A percentile compares a stretch with the other conserved stretches of the same genome.
phyloP scores from a whole-genome alignment of 2,113 vertebrate genomes.

The Acrocephalus arundinaceus region DNA sequence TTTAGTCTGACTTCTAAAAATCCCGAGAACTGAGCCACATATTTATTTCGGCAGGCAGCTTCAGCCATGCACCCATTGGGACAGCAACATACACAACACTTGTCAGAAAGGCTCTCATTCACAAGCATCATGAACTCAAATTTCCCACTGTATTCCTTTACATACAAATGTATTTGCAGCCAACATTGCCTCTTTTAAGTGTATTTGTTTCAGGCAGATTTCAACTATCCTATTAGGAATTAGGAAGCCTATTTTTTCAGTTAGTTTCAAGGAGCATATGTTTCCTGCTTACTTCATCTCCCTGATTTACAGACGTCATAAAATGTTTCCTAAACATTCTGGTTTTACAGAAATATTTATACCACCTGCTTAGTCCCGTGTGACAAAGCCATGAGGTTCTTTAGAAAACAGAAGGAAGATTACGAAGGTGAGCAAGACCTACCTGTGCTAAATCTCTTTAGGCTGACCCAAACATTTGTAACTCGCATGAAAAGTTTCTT shows the following conservation, averaged over 20 bases:
- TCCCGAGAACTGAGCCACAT: neutral
- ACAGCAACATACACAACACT: neutral
- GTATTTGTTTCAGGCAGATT: neutral
- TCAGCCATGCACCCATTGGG: neutral
- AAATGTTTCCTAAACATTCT: neutral
- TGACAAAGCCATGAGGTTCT: neutral
- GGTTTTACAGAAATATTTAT: neutral
- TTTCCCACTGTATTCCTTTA: neutral
- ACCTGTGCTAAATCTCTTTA: neutral
- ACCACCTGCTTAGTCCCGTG: neutral
- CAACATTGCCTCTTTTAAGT: neutral
- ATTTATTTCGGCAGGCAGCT: neutral
- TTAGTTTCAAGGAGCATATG: neutral
- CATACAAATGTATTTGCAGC: fast-evolving
- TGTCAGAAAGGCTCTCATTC: neutral
- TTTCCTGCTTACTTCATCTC: neutral
- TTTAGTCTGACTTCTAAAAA: neutral
- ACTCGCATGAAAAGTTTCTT: neutral
- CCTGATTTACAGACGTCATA: neutral
- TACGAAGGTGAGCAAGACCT: neutral
- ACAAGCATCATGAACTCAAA: neutral
- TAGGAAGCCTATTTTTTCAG: neutral
- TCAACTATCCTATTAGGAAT: neutral
- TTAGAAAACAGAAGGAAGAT: neutral
- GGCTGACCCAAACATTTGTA: neutral